These are phyloP conservation scores for Hydrocynus forskahlii DNA, from an alignment of 2,797 vertebrate species.

Conservation along the genomic window DNA sequence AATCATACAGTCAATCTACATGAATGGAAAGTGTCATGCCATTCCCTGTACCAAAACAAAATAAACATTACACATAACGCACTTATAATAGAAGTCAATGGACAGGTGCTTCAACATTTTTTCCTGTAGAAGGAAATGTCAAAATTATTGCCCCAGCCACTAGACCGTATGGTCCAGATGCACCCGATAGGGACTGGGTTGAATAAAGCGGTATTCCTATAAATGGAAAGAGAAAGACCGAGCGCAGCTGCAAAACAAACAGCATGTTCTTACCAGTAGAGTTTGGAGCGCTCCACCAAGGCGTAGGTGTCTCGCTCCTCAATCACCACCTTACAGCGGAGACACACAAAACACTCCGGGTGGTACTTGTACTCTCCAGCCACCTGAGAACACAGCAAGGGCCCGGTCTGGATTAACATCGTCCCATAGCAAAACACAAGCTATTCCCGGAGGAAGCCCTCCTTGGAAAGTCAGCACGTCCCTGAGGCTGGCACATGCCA, in stretches of 20 bases:
- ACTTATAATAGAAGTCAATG: neutral
- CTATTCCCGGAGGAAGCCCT: neutral
- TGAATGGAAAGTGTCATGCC: neutral
- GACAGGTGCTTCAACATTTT: neutral
- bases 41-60: neutral
- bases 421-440: neutral
- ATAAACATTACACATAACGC: neutral
- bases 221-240: neutral
- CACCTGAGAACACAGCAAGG: constrained; percentile 78
- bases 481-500: neutral
- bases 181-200: neutral
- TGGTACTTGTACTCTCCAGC: constrained; percentile 97
- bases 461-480: neutral
- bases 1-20: too few species aligned
- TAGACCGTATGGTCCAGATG: neutral
- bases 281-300: constrained; percentile 89
- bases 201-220: neutral
- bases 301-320: constrained; percentile 94
- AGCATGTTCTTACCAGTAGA: constrained; percentile 89
- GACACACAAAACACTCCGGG: constrained; percentile 96
- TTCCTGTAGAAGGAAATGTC: too few species aligned
- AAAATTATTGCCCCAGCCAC: neutral
- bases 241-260: neutral
- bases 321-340: constrained; percentile 95
- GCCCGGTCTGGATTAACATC: constrained; percentile 10